These are phyloP conservation scores for Synanthedon andrenaeformis DNA, from an alignment of 2,888 invertebrate species.

Conservation along the genomic window DNA sequence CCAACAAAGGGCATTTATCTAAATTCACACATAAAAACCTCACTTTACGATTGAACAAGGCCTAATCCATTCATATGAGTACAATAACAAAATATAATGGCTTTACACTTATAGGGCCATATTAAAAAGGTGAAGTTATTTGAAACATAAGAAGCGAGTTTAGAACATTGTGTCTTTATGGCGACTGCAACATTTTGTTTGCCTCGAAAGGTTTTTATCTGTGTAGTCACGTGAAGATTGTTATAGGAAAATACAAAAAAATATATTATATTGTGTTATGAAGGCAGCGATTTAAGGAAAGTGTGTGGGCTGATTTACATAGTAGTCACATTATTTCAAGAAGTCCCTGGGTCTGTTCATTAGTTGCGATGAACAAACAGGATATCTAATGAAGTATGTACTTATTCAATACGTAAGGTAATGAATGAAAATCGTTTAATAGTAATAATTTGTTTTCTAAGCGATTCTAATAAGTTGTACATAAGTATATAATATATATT, in stretches of 20 bases:
- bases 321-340: slow-evolving; percentile 12
- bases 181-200: slow-evolving; percentile 26
- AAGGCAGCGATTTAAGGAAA: slow-evolving; percentile 20
- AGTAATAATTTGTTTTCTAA: too few species aligned
- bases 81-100: too few species aligned
- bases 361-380: too few species aligned
- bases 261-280: slow-evolving; percentile 9
- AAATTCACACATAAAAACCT: too few species aligned
- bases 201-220: slow-evolving; percentile 31
- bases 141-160: slow-evolving; percentile 7
- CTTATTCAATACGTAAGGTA: too few species aligned
- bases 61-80: too few species aligned
- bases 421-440: too few species aligned
- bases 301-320: slow-evolving; percentile 20
- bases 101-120: background rate
- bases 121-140: slow-evolving; percentile 12
- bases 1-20: slow-evolving; percentile 33
- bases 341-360: slow-evolving; percentile 6
- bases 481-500: too few species aligned
- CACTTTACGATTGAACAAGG: too few species aligned
- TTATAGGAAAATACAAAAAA: slow-evolving; percentile 15
- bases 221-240: slow-evolving; percentile 33
- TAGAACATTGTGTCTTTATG: slow-evolving; percentile 14
- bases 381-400: too few species aligned
- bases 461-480: too few species aligned